Base-by-base conservation (phyloP, 2,888 invertebrate species). In the Sinodicranocentrus sp. region DNA sequence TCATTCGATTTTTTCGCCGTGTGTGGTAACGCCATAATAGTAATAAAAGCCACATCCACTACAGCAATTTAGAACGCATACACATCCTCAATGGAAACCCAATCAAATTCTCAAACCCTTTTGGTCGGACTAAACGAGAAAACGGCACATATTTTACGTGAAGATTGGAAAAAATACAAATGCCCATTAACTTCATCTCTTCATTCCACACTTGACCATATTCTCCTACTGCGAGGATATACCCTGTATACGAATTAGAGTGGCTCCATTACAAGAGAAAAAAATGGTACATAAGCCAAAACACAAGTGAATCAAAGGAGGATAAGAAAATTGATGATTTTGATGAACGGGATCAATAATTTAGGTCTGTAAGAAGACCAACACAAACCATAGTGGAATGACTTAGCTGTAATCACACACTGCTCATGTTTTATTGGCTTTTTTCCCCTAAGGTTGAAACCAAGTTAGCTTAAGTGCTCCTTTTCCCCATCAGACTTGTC, bases 301-400 rank as follows among this genome's bases (percentile, higher is more conserved):
- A 39, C 6, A 39, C 6, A 39, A 8, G 39, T 39, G 39, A 39
- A 13, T 8, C 39, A 13, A 48, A n/a, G n/a, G 48, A 48, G 48
- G 23, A n/a, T 23, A 3, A 48, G 1, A n/a, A n/a, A 13, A 19
- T 21, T 26, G 54, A 25, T 52, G 54, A 65, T 63, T 63, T 63
- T 76, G 75, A 76, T 65, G 65, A 76, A 76, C 75, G 75, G 75
- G 63, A 76, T 65, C 75, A 76, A 65, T 76, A 76, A 76, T 76
- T 76, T 76, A 76, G 75, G 65, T 52, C 65, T 65, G 39, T 26
- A n/a, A 48, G 3, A 10, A 3, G 10, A 33, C 5, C 10, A 33
- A 6, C 15, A 10, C 15, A 10, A 48, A n/a, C 2, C 39, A 48
- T 6, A 48, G 57, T 57, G 57, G 10, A 57, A 23, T 61, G 21